Percentiles rank a stretch among this genome's conserved stretches.
phyloP scores from a whole-genome alignment of 2,797 vertebrate genomes.

The Diplodus puntazzo region DNA sequence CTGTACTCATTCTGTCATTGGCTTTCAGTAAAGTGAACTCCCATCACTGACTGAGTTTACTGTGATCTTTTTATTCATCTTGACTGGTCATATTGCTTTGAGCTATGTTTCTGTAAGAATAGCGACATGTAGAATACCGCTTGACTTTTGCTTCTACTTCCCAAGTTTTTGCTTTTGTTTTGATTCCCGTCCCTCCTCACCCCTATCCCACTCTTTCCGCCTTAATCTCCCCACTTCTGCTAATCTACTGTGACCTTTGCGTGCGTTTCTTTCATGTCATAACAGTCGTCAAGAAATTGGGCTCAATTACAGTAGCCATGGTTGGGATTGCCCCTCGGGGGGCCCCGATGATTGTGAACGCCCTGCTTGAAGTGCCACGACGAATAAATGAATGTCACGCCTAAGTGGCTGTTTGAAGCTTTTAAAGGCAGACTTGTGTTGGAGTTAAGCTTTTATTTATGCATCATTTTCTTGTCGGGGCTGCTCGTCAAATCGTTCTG shows the following conservation, averaged over 20 bases:
- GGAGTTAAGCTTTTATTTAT: not conserved
- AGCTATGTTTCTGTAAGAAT: not conserved
- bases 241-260: conserved; percentile 22
- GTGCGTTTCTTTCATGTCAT: conserved; percentile 16
- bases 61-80: not conserved
- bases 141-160: not conserved
- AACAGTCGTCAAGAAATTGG: conserved; percentile 4
- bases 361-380: not conserved
- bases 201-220: not conserved
- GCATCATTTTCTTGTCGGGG: not conserved
- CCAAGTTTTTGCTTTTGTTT: not conserved
- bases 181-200: not conserved
- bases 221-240: not conserved
- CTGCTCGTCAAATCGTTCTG: not conserved
- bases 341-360: not conserved
- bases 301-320: not conserved
- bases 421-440: not conserved
- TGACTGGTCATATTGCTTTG: not conserved
- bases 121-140: too few species aligned
- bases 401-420: not conserved
- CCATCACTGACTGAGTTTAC: not conserved
- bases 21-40: not conserved
- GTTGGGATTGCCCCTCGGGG: not conserved
- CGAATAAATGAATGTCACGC: not conserved
- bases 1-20: not conserved